phyloP scores from a whole-genome alignment of 37 sponge, comb jelly and placozoan species.

The Haliclona indistincta region DNA sequence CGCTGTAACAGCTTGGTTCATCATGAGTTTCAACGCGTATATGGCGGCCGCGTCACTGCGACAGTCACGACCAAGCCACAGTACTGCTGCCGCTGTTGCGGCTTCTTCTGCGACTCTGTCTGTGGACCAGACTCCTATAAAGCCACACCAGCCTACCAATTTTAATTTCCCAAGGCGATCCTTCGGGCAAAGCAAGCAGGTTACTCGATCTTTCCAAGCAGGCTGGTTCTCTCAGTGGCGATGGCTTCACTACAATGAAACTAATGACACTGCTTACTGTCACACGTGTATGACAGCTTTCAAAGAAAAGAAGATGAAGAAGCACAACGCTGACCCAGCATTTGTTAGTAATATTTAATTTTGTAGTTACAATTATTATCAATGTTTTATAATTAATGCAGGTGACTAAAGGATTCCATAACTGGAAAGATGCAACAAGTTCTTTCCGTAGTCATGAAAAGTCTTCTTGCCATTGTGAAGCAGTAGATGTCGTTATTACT shows the following conservation, averaged over 20 bases:
- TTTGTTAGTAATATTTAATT: constrained; percentile 41
- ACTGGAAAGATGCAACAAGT: constrained; percentile 48
- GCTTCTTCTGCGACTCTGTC: no score
- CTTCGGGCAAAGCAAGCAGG: constrained; percentile 33
- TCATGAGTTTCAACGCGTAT: no score
- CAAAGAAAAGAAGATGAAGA: constrained; percentile 32
- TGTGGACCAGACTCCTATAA: no score
- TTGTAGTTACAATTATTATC: background rate
- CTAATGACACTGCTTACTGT: constrained; percentile 38
- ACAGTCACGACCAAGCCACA: no score
- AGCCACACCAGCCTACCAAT: background rate
- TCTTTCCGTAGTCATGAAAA: constrained; percentile 22
- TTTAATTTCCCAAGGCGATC: constrained; percentile 37
- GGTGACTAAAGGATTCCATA: constrained; percentile 36
- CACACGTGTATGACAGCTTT: constrained; percentile 35
- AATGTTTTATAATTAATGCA: background rate
- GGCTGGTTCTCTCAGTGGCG: constrained; percentile 40
- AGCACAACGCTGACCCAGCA: constrained; percentile 47
- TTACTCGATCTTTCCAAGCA: constrained; percentile 41
- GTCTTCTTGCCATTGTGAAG: constrained; percentile 10
- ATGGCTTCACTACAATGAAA: constrained; percentile 55
- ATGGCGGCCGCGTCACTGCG: no score
- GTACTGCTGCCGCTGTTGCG: no score
- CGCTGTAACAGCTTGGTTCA: no score
- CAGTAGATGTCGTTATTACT: constrained; percentile 31